phyloP scores from a whole-genome alignment of 1,140 invertebrate species.

The Platyscapa corneri region DNA sequence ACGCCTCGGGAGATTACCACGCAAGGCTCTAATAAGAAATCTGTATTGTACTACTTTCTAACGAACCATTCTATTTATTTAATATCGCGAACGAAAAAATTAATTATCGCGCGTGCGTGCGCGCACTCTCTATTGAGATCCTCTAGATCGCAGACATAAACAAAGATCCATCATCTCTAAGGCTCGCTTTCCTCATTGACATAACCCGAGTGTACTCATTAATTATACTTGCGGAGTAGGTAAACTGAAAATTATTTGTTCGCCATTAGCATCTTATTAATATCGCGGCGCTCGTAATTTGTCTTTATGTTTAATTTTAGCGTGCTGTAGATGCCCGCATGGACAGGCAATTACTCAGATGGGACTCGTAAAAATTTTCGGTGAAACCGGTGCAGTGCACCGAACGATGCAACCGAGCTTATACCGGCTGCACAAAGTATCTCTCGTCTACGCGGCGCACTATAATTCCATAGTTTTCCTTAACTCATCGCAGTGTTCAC shows the following conservation, averaged over 20 bases:
- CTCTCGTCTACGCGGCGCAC: neutral
- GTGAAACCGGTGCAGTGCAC: neutral
- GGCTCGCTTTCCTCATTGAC: neutral
- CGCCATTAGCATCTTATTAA: conserved; percentile 3
- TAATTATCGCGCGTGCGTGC: neutral
- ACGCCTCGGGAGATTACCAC: neutral
- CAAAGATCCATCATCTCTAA: neutral
- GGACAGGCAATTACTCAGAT: neutral
- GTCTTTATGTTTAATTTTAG: neutral
- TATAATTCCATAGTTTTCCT: neutral
- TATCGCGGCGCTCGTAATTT: neutral
- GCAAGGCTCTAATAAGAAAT: neutral
- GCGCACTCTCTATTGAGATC: too few species aligned
- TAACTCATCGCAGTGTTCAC: neutral
- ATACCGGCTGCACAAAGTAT: neutral
- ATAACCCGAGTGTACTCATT: neutral
- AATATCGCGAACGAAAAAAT: neutral
- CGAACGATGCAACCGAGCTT: neutral
- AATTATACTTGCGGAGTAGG: neutral
- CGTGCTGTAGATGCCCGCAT: neutral
- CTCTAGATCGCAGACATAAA: neutral
- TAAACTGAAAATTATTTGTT: neutral
- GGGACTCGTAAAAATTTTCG: neutral
- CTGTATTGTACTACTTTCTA: neutral
- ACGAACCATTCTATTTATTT: neutral